These are phyloP conservation scores for Micromesistius poutassou DNA, from an alignment of 2,797 vertebrate species.

Conservation along the genomic window DNA sequence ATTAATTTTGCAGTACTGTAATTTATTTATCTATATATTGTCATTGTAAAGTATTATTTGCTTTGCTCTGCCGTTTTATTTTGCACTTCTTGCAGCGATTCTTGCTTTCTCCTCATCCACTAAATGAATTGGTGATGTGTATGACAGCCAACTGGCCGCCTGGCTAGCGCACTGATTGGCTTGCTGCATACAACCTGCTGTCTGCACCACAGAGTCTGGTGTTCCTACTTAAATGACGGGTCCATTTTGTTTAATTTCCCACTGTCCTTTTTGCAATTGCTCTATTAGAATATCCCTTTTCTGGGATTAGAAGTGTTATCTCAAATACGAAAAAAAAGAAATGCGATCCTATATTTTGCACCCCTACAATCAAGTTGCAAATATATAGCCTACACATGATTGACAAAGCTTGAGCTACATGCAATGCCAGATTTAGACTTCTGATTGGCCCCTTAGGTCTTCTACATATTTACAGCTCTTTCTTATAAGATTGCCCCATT, in stretches of 20 bases:
- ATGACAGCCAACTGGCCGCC: conserved; percentile 12
- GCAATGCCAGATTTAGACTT: background rate
- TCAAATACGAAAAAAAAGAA: background rate
- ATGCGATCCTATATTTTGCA: background rate
- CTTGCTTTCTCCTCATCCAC: conserved; percentile 34
- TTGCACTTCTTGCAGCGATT: conserved; percentile 22
- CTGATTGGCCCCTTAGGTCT: background rate
- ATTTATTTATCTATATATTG: conserved; percentile 24
- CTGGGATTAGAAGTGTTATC: background rate
- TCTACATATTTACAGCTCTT: background rate
- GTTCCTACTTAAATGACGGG: background rate
- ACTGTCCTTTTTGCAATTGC: background rate
- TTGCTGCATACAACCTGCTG: background rate
- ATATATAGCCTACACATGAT: background rate
- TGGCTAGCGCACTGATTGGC: conserved; percentile 2
- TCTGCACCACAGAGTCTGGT: background rate
- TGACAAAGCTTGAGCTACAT: background rate
- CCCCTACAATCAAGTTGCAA: background rate
- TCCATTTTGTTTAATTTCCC: background rate
- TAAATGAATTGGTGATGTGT: conserved; percentile 45
- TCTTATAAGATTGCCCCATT: background rate
- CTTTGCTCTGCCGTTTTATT: conserved; percentile 47
- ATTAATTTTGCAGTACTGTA: conserved; percentile 43
- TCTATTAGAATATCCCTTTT: background rate
- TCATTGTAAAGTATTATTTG: conserved; percentile 47